Evolutionary conservation across 2,888 invertebrate genomes (phyloP), one percentile per base, ranked within the genome.

Genomic region (Stenolophus ochropezus): DNA sequence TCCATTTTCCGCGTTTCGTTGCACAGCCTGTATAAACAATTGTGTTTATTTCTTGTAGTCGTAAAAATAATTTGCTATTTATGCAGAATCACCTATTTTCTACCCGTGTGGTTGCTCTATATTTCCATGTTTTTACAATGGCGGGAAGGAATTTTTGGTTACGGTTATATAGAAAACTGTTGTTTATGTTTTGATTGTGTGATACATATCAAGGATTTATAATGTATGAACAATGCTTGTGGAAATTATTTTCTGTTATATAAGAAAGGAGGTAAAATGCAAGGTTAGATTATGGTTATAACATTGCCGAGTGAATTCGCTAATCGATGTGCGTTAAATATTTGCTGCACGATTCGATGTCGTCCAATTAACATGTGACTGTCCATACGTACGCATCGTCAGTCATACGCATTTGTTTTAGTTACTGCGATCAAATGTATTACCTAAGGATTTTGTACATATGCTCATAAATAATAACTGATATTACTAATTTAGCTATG

Each of bases 381-480:
- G 53, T 51, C 33, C 33, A 51, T 74, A 74, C 18, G 51, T 21
- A 53, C 11, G 20, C 21, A 23, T 11, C 73, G 73, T 51, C 75
- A 75, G 51, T 75, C 53, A 25, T 33, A 16, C 75, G 75, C 53
- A 53, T 75, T 53, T 75, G 53, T 75, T 75, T 75, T 27, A 21
- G 6, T 79, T 81, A 74, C 81, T 81, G 81, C 81, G 81, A 81
- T 81, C 81, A 81, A 81, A 79, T 79, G 61, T 71, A 47, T 69
- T 74, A 80, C 42, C 25, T 80, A 75, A 75, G 71, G 74, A 74
- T 74, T 81, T 81, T 81, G 81, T 81, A 81, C 81, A 81, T 81
- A 81, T 81, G 81, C 81, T 81, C 81, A 81, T 81, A 81, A 74
- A 74, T 69, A 69, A 23, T 73, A 81, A 74, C 58, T 81, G 81